phyloP scores from a whole-genome alignment of 2,797 vertebrate genomes.

The Eulemur rubriventer region DNA sequence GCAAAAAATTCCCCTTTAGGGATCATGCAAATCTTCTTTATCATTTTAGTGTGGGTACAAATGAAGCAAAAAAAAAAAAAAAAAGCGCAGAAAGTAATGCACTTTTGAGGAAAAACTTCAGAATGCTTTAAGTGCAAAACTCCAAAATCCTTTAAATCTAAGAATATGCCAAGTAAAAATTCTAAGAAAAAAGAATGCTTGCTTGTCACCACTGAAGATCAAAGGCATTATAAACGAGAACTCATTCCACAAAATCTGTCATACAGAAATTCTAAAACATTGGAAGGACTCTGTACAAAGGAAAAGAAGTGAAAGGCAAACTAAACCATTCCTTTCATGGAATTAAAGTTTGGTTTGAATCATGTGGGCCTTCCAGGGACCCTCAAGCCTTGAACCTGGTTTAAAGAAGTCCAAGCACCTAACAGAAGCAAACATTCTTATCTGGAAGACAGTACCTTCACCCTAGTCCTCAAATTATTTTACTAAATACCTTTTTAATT shows the following conservation, averaged over 20 bases:
- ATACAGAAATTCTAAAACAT: not conserved
- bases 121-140: not conserved
- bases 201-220: not conserved
- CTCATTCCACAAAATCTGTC: not conserved
- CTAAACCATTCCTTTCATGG: not conserved
- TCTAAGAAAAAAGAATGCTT: conserved; percentile 6
- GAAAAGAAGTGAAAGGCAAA: not conserved
- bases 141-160: conserved; percentile 28
- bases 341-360: not conserved
- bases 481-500: not conserved
- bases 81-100: not conserved
- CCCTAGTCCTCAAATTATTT: not conserved
- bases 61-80: not conserved
- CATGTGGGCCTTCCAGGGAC: not conserved
- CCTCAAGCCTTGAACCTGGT: not conserved
- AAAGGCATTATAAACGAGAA: not conserved
- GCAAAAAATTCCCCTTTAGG: conserved; percentile 6
- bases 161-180: not conserved
- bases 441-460: not conserved
- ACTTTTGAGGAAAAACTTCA: not conserved
- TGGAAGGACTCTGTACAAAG: not conserved
- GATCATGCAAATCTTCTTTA: not conserved
- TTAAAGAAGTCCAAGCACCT: not conserved
- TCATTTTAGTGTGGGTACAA: not conserved
- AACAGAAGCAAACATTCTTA: not conserved